Evolutionary conservation across 2,888 invertebrate species (phyloP).

Genomic region (Meiosimyza platycephala): DNA sequence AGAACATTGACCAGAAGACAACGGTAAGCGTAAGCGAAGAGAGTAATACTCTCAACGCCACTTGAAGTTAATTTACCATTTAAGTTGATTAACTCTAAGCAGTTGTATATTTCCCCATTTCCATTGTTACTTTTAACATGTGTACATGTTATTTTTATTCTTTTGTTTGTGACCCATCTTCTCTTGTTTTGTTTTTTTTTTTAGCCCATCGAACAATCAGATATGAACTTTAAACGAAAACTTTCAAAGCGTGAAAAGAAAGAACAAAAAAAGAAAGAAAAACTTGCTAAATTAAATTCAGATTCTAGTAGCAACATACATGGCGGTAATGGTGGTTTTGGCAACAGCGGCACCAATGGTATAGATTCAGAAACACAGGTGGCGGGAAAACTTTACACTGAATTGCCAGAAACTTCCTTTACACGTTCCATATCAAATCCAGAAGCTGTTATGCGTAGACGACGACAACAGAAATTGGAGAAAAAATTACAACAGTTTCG

Average conservation of each 20-base stretch:
- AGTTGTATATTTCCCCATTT: background rate
- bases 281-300: conserved; percentile 82
- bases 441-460: conserved; percentile 97
- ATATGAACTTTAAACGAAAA: conserved; percentile 80
- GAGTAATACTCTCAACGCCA: background rate
- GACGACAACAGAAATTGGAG: conserved; percentile 96
- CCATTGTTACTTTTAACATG: background rate
- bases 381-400: conserved; percentile 94
- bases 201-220: conserved; percentile 76
- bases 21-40: conserved; percentile 54
- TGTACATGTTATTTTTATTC: background rate
- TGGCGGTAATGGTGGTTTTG: conserved; percentile 48
- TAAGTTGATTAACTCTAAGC: conserved; percentile 27
- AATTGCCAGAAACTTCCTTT: conserved; percentile 97
- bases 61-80: conserved; percentile 35
- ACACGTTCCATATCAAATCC: conserved; percentile 99
- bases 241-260: conserved; percentile 85
- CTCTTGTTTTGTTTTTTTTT: conserved; percentile 43
- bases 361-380: conserved; percentile 78
- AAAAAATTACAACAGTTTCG: conserved; percentile 95
- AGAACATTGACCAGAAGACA: conserved; percentile 88
- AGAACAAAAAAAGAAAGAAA: conserved; percentile 95
- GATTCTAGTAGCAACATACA: conserved; percentile 57
- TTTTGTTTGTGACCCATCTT: conserved; percentile 1
- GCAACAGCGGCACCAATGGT: conserved; percentile 65